Percentiles rank a stretch among this genome's conserved stretches.
Evolutionary conservation across 2,888 invertebrate genomes (phyloP).

Genomic region (Orchestes rusci): DNA sequence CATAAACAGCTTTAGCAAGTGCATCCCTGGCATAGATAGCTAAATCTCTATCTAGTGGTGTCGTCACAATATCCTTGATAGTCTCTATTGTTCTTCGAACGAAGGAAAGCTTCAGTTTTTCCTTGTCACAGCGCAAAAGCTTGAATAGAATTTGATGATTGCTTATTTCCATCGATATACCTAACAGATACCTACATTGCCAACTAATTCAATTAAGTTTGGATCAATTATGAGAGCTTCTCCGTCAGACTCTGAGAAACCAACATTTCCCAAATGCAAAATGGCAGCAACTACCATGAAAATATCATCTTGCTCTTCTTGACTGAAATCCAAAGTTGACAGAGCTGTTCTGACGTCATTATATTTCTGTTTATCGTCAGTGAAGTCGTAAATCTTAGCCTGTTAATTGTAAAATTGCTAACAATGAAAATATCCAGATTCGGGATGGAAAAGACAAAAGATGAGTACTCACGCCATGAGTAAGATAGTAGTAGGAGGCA

Average conservation of each 20-base stretch:
- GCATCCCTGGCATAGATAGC: slow-evolving; percentile 85
- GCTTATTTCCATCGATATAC: background rate
- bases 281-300: slow-evolving; percentile 78
- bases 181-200: slow-evolving; percentile 52
- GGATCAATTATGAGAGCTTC: slow-evolving; percentile 60
- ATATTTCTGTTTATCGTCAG: slow-evolving; percentile 52
- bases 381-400: no score
- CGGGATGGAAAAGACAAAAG: no score
- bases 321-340: slow-evolving; percentile 67
- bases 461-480: slow-evolving; percentile 57
- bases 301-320: slow-evolving; percentile 65
- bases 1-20: slow-evolving; percentile 85
- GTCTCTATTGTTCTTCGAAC: slow-evolving; percentile 84
- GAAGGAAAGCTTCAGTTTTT: slow-evolving; percentile 62
- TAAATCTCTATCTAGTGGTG: slow-evolving; percentile 72
- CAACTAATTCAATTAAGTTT: slow-evolving; percentile 57
- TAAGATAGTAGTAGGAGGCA: slow-evolving; percentile 70
- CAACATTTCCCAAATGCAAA: slow-evolving; percentile 80
- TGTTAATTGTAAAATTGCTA: no score
- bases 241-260: slow-evolving; percentile 68
- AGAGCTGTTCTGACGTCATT: slow-evolving; percentile 64
- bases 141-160: background rate
- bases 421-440: no score
- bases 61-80: slow-evolving; percentile 72
- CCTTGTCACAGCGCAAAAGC: slow-evolving; percentile 66